phyloP scores from a whole-genome alignment of 2,113 vertebrate genomes.

The Campylomormyrus numenius region DNA sequence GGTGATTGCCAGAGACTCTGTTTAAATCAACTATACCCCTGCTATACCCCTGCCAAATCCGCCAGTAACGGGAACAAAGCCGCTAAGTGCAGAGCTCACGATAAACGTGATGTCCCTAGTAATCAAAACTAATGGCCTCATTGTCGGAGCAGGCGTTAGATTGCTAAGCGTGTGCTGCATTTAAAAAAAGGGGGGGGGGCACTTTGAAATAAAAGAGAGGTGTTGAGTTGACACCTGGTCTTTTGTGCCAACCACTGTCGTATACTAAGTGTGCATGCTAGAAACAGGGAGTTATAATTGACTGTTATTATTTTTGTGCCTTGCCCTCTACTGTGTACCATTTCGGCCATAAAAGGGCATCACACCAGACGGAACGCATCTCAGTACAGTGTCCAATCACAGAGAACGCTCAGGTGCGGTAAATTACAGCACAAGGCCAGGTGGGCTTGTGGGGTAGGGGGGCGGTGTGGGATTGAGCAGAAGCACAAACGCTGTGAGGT shows the following conservation, averaged over 20 bases:
- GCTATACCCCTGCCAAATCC: slow-evolving; percentile 58
- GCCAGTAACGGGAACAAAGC: slow-evolving; percentile 57
- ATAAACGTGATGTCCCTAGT: slow-evolving; percentile 50
- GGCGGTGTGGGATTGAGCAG: background rate
- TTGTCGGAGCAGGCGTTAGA: slow-evolving; percentile 56
- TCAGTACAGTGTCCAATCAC: slow-evolving; percentile 44
- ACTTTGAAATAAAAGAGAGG: slow-evolving; percentile 59
- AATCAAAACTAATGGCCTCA: slow-evolving; percentile 57
- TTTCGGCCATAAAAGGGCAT: slow-evolving; percentile 47
- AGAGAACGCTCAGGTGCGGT: slow-evolving; percentile 50
- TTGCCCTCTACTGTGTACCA: slow-evolving; percentile 36
- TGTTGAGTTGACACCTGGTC: slow-evolving; percentile 79
- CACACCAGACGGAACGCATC: slow-evolving; percentile 5
- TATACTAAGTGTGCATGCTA: background rate
- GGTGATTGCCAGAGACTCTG: slow-evolving; percentile 58
- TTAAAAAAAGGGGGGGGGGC: slow-evolving; percentile 37
- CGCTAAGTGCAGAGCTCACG: slow-evolving; percentile 53
- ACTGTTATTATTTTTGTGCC: slow-evolving; percentile 46
- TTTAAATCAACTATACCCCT: slow-evolving; percentile 53
- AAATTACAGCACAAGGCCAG: slow-evolving; percentile 47
- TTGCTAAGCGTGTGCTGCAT: slow-evolving; percentile 40
- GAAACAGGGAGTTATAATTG: slow-evolving; percentile 27
- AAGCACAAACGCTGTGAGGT: background rate
- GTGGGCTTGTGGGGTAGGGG: background rate
- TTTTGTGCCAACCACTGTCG: slow-evolving; percentile 54